Conservation (phyloP, 2,113 vertebrate species). For the Takifugu flavidus region DNA sequence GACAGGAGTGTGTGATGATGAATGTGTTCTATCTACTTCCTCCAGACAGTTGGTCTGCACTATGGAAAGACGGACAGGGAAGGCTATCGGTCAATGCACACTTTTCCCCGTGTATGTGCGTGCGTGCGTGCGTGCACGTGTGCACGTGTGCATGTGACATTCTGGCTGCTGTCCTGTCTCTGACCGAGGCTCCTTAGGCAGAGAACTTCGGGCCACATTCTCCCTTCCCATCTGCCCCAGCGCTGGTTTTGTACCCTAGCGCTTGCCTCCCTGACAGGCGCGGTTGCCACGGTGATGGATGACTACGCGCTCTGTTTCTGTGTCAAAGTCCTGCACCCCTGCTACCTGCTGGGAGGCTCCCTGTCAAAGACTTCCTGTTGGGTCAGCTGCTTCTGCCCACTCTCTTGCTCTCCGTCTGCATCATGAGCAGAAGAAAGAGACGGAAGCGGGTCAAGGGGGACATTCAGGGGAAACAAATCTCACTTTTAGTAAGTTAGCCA, state of each 20-base stretch:
- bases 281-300: conserved; percentile 68
- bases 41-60: conserved; percentile 58
- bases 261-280: conserved; percentile 59
- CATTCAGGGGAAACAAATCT: too few relatives aligned
- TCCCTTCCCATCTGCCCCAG: conserved; percentile 73
- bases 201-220: conserved; percentile 41
- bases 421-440: too few relatives aligned
- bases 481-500: too few relatives aligned
- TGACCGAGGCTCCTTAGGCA: conserved; percentile 31
- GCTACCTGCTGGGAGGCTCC: conserved; percentile 61
- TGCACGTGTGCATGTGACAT: conserved; percentile 26
- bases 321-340: conserved; percentile 64
- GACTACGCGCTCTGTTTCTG: conserved; percentile 58
- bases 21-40: conserved; percentile 60
- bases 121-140: conserved; percentile 1
- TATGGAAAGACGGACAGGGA: conserved; percentile 41
- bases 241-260: conserved; percentile 42
- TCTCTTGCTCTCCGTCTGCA: not conserved
- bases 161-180: conserved; percentile 38
- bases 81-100: conserved; percentile 49
- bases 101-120: conserved; percentile 40
- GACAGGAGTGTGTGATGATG: conserved; percentile 61
- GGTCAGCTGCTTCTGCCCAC: conserved; percentile 38
- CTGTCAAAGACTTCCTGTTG: conserved; percentile 65
- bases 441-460: too few relatives aligned